Evolutionary conservation across 2,888 invertebrate species (phyloP).

Genomic region (Pollenia griseotomentosa): DNA sequence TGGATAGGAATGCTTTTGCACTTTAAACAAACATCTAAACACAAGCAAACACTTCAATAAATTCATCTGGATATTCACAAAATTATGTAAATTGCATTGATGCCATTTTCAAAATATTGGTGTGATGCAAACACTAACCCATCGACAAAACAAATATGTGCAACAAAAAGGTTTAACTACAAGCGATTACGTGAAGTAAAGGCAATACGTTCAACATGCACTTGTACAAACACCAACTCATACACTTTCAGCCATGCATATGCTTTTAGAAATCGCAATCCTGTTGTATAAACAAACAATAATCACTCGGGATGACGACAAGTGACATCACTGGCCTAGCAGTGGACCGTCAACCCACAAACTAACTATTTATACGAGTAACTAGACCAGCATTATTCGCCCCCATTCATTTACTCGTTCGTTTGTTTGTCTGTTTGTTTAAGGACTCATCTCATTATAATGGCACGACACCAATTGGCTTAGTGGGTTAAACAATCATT

Average conservation of each 20-base stretch:
- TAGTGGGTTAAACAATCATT: conserved; percentile 59
- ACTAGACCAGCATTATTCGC: conserved; percentile 7
- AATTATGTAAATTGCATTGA: conserved; percentile 64
- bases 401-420: neutral
- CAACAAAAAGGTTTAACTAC: conserved; percentile 9
- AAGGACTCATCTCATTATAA: conserved; percentile 36
- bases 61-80: conserved; percentile 31
- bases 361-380: neutral
- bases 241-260: neutral
- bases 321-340: conserved; percentile 49
- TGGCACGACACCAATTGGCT: conserved; percentile 47
- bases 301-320: conserved; percentile 63
- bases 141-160: conserved; percentile 12
- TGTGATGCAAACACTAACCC: conserved; percentile 30
- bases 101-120: conserved; percentile 29
- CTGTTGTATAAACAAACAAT: conserved; percentile 57
- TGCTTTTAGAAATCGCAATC: neutral
- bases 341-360: conserved; percentile 15
- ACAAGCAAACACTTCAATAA: neutral
- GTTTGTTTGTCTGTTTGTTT: conserved; percentile 7
- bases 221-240: neutral
- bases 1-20: neutral
- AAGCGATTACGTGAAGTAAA: conserved; percentile 42
- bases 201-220: conserved; percentile 26
- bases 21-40: conserved; percentile 32